phyloP scores from a whole-genome alignment of 2,113 vertebrate species.

The Paedocypris sp. region DNA sequence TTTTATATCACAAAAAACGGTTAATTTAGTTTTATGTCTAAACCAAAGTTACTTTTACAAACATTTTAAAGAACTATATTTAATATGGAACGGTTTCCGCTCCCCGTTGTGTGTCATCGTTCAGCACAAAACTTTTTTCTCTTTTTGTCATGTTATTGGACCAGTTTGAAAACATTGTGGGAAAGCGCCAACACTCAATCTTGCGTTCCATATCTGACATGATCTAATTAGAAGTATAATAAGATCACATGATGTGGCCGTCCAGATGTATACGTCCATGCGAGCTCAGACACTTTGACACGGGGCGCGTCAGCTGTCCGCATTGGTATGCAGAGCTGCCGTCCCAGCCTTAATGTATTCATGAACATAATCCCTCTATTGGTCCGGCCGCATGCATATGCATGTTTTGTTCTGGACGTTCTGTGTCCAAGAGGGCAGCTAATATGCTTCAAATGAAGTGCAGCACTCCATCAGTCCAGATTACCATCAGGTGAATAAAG shows the following conservation, averaged over 20 bases:
- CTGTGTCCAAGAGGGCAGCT: constrained; percentile 5
- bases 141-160: background rate
- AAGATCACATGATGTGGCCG: constrained; percentile 4
- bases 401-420: constrained; percentile 15
- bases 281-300: constrained; percentile 4
- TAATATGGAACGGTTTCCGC: too few relatives aligned
- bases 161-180: background rate
- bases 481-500: constrained; percentile 20
- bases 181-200: background rate
- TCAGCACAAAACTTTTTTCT: background rate
- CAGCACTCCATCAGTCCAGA: constrained; percentile 40
- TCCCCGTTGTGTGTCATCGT: background rate
- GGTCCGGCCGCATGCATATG: constrained; percentile 9
- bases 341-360: constrained; percentile 25
- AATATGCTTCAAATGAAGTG: constrained; percentile 36
- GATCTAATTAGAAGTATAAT: constrained; percentile 13
- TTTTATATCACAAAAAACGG: too few relatives aligned
- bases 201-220: background rate
- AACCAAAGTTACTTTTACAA: too few relatives aligned
- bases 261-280: constrained; percentile 12
- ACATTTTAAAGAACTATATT: too few relatives aligned
- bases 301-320: background rate
- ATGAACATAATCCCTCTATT: constrained; percentile 30
- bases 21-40: too few relatives aligned
- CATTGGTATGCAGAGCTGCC: constrained; percentile 26